phyloP scores from a whole-genome alignment of 2,797 vertebrate species.

The Monodelphis domestica region DNA sequence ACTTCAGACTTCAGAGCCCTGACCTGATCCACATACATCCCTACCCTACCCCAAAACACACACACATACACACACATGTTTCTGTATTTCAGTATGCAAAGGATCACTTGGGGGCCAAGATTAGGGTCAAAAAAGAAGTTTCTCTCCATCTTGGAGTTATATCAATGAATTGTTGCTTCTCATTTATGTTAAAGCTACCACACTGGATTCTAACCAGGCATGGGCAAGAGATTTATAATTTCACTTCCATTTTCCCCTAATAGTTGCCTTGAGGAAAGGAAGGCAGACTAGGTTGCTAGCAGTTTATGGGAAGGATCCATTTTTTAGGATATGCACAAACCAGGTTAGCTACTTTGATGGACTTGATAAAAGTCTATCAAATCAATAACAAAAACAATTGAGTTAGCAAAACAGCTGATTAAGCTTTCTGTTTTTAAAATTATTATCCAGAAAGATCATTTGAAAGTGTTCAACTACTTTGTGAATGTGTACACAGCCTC shows the following conservation, averaged over 20 bases:
- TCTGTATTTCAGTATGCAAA: not conserved
- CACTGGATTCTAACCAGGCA: slow-evolving; percentile 41
- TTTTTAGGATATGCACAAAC: slow-evolving; percentile 31
- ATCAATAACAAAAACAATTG: slow-evolving; percentile 54
- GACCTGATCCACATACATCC: not conserved
- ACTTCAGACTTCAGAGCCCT: not conserved
- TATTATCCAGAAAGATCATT: slow-evolving; percentile 13
- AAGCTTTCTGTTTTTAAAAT: slow-evolving; percentile 25
- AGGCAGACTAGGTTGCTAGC: not conserved
- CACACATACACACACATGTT: not conserved
- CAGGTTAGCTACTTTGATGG: slow-evolving; percentile 27
- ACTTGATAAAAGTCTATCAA: not conserved
- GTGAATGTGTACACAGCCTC: not conserved
- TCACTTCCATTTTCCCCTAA: not conserved
- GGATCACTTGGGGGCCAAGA: not conserved
- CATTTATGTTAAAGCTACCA: slow-evolving; percentile 33
- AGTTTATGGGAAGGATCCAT: not conserved
- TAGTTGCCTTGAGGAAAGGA: slow-evolving; percentile 1
- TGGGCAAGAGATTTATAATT: slow-evolving; percentile 12
- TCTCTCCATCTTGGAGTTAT: not conserved
- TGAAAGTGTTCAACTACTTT: slow-evolving; percentile 12
- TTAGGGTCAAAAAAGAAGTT: not conserved
- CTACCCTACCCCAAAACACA: not conserved
- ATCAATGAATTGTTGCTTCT: not conserved
- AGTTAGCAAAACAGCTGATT: slow-evolving; percentile 41